Conservation (phyloP, 2,888 invertebrate genomes). For the Mimachlamys varia region DNA sequence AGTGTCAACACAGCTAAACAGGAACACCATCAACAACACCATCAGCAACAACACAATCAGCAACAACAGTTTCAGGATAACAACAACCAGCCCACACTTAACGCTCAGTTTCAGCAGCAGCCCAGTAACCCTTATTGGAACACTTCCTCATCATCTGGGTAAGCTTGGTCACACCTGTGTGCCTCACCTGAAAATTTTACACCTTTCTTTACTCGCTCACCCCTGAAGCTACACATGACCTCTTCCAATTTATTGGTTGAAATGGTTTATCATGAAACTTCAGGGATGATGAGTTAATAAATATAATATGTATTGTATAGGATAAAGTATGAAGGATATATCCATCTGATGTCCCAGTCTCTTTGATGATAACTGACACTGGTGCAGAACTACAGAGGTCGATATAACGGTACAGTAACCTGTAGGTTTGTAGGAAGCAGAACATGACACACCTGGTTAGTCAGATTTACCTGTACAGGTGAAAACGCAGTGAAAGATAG, state of each 20-base stretch:
- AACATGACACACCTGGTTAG: neutral
- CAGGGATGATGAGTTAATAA: too few species aligned
- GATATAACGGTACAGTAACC: too few species aligned
- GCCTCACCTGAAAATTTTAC: neutral
- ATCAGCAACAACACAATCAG: conserved; percentile 56
- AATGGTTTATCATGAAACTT: too few species aligned
- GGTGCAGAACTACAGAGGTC: too few species aligned
- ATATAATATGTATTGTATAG: neutral
- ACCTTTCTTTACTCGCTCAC: neutral
- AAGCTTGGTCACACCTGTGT: conserved; percentile 37
- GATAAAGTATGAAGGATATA: neutral
- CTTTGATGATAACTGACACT: too few species aligned
- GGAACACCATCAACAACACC: conserved; percentile 55
- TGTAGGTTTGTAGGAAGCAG: neutral
- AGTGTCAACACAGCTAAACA: neutral
- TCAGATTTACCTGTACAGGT: conserved; percentile 28
- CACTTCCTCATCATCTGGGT: conserved; percentile 53
- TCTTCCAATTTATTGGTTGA: too few species aligned
- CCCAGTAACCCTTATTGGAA: conserved; percentile 48
- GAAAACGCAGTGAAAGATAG: neutral
- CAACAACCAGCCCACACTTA: conserved; percentile 37
- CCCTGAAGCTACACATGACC: too few species aligned
- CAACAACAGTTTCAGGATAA: conserved; percentile 52
- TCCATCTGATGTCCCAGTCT: too few species aligned
- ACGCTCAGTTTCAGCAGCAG: conserved; percentile 45